Base-by-base conservation (phyloP, 2,888 invertebrate genomes). In the Netelia inedita region DNA sequence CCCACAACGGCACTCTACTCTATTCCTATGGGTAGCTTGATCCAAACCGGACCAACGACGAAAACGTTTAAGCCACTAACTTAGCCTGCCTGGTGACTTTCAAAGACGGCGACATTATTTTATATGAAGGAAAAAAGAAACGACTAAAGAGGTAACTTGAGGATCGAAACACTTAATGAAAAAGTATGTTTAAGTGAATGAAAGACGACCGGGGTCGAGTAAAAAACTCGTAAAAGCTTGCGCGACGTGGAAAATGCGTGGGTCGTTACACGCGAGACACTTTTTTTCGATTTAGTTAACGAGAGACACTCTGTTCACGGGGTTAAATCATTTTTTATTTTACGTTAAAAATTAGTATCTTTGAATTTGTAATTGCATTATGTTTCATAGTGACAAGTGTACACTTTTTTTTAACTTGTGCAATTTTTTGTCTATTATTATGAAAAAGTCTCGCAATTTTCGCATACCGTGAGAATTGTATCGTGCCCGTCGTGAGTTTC, bases 21-120 rank as follows among this genome's bases (percentile, higher is more conserved):
- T 14, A 57, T 23, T 61, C 14, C 35, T 35, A 35, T 35, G 35
- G 28, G 61, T n/a, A 23, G 61, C 28, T 71, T 19, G 50, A 71
- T 46, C 50, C 28, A 61, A 61, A 55, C 21, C 50, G 61, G 9
- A 71, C 55, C 63, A 57, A 57, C 59, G 5, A 46, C 35, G 63
- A 63, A 61, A 74, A 19, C 59, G 73, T 73, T 59, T 66, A 35
- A 19, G 59, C 68, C 61, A 75, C 63, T 46, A 82, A 82, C 74
- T 80, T 73, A 59, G 21, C 50, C 35, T 23, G 14, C n/a, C 63
- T 16, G 23, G 19, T n/a, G 43, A 63, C 75, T 69, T 82, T 28
- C 46, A 59, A 71, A 75, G 71, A 71, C 35, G 66, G 28, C 66
- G 66, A 73, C 46, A 43, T 46, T 73, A 57, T 28, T 61, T 35